A percentile compares a stretch with the other conserved stretches of the same genome.
phyloP scores from a whole-genome alignment of 2,888 invertebrate species.

The Odontocerum albicorne region DNA sequence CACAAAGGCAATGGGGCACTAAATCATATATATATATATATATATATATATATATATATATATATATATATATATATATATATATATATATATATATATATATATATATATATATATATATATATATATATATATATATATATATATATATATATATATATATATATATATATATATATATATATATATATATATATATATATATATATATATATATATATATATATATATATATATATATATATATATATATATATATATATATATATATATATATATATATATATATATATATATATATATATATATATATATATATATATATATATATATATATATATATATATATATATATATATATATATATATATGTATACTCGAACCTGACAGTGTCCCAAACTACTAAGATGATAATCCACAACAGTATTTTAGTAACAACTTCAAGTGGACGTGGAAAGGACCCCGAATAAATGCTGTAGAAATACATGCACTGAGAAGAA shows the following conservation, averaged over 20 bases:
- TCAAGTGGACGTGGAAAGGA: too few species aligned
- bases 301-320: too few species aligned
- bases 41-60: neutral
- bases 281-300: too few species aligned
- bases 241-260: neutral
- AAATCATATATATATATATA: neutral
- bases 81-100: neutral
- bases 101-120: neutral
- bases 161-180: neutral
- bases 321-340: too few species aligned
- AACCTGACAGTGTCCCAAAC: too few species aligned
- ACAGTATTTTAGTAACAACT: too few species aligned
- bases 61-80: neutral
- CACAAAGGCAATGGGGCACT: too few species aligned
- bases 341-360: too few species aligned
- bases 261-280: neutral
- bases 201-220: neutral
- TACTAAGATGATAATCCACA: too few species aligned
- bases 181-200: neutral
- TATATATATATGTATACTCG: too few species aligned
- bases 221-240: neutral
- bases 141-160: neutral
- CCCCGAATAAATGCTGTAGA: too few species aligned
- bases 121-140: neutral
- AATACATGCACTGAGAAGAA: too few species aligned